Conservation (phyloP, 1,140 invertebrate genomes). For the Homalodisca vitripennis region DNA sequence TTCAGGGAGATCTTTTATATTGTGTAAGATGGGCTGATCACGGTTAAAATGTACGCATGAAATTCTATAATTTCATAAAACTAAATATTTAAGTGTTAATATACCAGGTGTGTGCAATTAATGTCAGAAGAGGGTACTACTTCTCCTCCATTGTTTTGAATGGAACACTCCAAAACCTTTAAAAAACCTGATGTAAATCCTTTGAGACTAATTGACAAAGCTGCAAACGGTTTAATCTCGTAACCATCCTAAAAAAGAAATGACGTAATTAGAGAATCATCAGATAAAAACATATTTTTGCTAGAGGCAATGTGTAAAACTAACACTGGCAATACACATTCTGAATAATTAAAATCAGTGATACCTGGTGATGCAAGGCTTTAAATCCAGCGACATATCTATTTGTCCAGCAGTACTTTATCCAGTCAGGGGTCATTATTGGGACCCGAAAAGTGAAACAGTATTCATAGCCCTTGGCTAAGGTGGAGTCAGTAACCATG, state of each 20-base stretch:
- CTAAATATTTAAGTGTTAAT: too few relatives aligned
- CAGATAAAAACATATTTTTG: neutral
- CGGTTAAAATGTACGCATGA: too few relatives aligned
- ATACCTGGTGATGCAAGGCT: neutral
- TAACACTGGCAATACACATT: neutral
- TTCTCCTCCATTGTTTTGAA: neutral
- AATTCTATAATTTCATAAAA: too few relatives aligned
- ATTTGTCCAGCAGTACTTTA: neutral
- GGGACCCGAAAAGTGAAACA: neutral
- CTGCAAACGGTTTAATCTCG: neutral
- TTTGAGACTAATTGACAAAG: neutral
- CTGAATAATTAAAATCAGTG: neutral
- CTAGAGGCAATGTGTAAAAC: neutral
- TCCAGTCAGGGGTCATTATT: slow-evolving; percentile 1
- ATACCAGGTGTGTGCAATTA: neutral
- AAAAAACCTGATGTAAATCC: neutral
- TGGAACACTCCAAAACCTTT: neutral
- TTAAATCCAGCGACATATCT: neutral
- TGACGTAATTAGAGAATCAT: neutral
- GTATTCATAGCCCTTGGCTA: slow-evolving; percentile 1
- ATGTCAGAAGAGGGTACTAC: neutral
- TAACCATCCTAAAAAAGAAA: neutral
- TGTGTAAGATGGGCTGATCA: too few relatives aligned
- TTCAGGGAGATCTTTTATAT: too few relatives aligned
- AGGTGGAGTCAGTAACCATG: neutral